phyloP scores from a whole-genome alignment of 2,797 vertebrate species.

The Eulemur albifrons region DNA sequence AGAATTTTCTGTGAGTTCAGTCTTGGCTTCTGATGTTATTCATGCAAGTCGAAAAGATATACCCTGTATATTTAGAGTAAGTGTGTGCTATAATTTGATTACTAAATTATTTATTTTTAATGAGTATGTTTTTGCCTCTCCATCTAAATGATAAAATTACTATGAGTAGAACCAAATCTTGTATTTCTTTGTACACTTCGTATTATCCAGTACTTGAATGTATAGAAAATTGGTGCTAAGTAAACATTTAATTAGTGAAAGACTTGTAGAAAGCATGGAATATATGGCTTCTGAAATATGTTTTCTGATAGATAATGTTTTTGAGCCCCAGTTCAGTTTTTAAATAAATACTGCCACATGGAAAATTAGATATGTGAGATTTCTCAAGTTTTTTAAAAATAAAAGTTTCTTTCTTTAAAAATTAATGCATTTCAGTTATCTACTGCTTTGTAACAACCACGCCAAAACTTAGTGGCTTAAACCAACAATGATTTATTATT shows the following conservation, averaged over 20 bases:
- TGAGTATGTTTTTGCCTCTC: neutral
- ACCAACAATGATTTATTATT: neutral
- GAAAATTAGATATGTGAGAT: neutral
- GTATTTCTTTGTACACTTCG: neutral
- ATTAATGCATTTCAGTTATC: neutral
- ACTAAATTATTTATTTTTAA: constrained; percentile 13
- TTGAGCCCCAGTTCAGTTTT: constrained; percentile 31
- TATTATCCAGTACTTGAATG: neutral
- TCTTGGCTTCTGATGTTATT: constrained; percentile 98
- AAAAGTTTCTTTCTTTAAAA: neutral
- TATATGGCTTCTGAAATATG: constrained; percentile 20
- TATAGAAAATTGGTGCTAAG: neutral
- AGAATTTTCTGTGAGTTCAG: constrained; percentile 98
- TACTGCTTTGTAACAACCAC: neutral
- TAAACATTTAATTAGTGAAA: constrained; percentile 13
- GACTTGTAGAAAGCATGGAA: neutral
- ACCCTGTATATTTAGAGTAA: constrained; percentile 98
- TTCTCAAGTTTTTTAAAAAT: neutral
- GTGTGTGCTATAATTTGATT: constrained; percentile 71
- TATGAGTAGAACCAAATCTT: neutral
- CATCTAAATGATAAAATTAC: neutral
- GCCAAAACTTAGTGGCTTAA: neutral
- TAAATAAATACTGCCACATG: neutral
- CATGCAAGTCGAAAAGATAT: constrained; percentile 98
- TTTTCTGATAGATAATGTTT: constrained; percentile 26